These are phyloP conservation scores for Carcinoscorpius rotundicauda DNA, from an alignment of 1,140 invertebrate genomes.

Conservation along the genomic window DNA sequence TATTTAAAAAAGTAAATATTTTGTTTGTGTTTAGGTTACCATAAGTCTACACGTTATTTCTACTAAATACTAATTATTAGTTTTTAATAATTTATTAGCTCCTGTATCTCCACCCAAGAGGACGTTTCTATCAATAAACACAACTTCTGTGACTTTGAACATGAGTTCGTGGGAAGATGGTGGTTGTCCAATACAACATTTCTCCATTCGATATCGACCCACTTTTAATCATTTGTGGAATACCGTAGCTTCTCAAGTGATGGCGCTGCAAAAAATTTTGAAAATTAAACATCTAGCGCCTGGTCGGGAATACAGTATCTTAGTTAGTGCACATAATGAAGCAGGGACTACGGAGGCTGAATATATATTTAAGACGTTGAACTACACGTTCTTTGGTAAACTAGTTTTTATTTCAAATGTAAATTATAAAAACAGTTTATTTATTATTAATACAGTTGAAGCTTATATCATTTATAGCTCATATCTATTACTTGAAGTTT, in stretches of 20 bases:
- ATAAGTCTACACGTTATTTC: too few relatives aligned
- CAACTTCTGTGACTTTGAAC: conserved; percentile 54
- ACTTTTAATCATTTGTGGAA: conserved; percentile 61
- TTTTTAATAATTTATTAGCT: conserved; percentile 14
- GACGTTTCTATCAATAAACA: conserved; percentile 52
- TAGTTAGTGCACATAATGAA: conserved; percentile 24
- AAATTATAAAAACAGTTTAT: too few relatives aligned
- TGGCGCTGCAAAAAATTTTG: conserved; percentile 6
- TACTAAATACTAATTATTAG: too few relatives aligned
- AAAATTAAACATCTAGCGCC: conserved; percentile 17
- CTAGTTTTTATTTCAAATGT: too few relatives aligned
- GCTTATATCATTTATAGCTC: too few relatives aligned
- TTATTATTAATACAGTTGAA: too few relatives aligned
- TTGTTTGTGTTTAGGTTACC: too few relatives aligned
- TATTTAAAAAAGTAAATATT: too few relatives aligned
- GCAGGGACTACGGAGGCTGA: conserved; percentile 31
- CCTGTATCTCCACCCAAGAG: conserved; percentile 76
- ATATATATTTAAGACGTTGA: conserved; percentile 66
- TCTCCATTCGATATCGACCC: conserved; percentile 56
- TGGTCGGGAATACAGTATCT: conserved; percentile 20
- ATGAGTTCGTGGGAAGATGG: conserved; percentile 64
- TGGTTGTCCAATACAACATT: conserved; percentile 61
- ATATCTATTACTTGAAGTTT: too few relatives aligned
- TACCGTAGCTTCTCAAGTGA: conserved; percentile 45
- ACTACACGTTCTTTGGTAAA: conserved; percentile 13